phyloP scores from a whole-genome alignment of 2,113 vertebrate species.

The Urocitellus parryii region DNA sequence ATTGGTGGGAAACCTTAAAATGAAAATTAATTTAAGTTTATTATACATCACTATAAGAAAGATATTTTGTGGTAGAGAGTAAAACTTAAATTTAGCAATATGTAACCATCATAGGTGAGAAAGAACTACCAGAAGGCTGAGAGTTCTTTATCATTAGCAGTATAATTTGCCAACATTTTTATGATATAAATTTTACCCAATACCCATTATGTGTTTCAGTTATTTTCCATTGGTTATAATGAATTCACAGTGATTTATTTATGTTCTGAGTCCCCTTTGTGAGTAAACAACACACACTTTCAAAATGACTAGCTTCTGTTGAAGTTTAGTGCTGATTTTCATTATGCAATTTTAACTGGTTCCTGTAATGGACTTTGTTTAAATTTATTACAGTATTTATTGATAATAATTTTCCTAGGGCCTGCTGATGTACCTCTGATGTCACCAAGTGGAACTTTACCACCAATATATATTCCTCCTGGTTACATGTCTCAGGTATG shows the following conservation, averaged over 20 bases:
- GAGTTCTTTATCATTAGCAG: background rate
- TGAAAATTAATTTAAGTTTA: constrained; percentile 8
- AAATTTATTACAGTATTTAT: background rate
- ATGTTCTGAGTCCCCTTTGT: background rate
- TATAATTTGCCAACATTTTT: constrained; percentile 36
- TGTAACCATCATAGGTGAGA: background rate
- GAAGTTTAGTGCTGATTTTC: background rate
- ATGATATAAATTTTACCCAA: background rate
- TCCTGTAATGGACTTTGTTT: constrained; percentile 1
- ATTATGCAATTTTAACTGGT: constrained; percentile 19
- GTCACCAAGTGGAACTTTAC: constrained; percentile 91
- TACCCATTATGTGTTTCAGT: background rate
- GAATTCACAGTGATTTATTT: background rate
- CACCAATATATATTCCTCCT: constrained; percentile 91
- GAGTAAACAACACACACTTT: constrained; percentile 26
- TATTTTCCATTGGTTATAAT: background rate
- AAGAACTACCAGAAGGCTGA: background rate
- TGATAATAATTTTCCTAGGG: constrained; percentile 83
- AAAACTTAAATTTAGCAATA: background rate
- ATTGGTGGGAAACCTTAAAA: background rate
- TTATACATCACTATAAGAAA: constrained; percentile 1
- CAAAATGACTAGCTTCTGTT: constrained; percentile 9
- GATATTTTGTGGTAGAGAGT: constrained; percentile 17
- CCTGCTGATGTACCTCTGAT: constrained; percentile 92
- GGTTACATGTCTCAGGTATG: constrained; percentile 92